Conservation (phyloP, 1,140 invertebrate species). For the Leptinotarsa texana region DNA sequence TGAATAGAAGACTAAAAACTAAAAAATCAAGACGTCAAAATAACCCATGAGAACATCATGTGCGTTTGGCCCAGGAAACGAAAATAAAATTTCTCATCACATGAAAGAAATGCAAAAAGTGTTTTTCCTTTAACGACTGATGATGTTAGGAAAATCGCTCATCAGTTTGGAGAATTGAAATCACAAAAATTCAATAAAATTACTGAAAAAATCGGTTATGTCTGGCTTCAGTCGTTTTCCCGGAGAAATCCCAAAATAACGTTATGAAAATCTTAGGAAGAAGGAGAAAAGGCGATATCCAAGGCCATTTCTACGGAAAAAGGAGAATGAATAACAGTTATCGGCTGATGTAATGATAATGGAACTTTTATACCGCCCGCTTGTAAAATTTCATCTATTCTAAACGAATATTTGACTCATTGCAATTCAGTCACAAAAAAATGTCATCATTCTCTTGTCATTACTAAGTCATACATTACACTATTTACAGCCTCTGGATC, state of each 20-base stretch:
- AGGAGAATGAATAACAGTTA: neutral
- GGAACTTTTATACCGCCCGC: neutral
- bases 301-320: neutral
- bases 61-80: neutral
- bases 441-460: neutral
- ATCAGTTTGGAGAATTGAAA: slow-evolving; percentile 40
- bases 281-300: slow-evolving; percentile 31
- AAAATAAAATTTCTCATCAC: slow-evolving; percentile 6
- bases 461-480: neutral
- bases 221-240: slow-evolving; percentile 41
- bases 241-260: slow-evolving; percentile 40
- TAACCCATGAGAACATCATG: neutral
- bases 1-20: neutral
- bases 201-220: slow-evolving; percentile 34
- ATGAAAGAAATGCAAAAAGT: neutral
- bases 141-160: neutral
- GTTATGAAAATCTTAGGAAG: slow-evolving; percentile 39
- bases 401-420: neutral
- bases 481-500: neutral
- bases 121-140: neutral
- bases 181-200: slow-evolving; percentile 40
- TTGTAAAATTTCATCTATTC: neutral
- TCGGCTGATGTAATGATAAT: neutral
- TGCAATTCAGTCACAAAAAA: neutral
- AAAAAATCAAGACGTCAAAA: neutral